phyloP scores from a whole-genome alignment of 2,113 vertebrate genomes.

The Prochilodus magdalenae region DNA sequence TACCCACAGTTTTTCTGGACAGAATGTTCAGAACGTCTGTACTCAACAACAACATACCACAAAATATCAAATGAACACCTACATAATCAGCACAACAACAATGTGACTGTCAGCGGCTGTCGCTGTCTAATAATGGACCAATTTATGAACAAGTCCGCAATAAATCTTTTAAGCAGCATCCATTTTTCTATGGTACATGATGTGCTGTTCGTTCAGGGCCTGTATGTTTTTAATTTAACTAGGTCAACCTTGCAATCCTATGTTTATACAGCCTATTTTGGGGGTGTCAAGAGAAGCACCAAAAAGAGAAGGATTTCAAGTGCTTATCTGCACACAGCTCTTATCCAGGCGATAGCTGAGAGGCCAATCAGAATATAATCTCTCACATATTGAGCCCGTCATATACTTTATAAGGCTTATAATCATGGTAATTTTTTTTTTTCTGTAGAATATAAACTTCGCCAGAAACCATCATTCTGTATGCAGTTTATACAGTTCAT shows the following conservation, averaged over 20 bases:
- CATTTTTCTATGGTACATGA: neutral
- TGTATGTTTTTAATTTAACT: neutral
- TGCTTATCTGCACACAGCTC: slow-evolving; percentile 1
- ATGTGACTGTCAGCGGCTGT: neutral
- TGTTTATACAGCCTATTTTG: neutral
- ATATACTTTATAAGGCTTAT: no score
- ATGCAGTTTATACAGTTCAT: no score
- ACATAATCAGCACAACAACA: neutral
- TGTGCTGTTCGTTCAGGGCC: neutral
- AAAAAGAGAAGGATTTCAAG: neutral
- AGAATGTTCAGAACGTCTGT: slow-evolving; percentile 5
- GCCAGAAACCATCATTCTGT: no score
- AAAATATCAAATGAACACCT: slow-evolving; percentile 14
- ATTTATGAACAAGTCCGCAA: neutral
- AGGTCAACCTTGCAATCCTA: slow-evolving; percentile 8
- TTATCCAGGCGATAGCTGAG: neutral
- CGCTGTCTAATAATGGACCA: neutral
- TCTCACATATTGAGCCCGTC: neutral
- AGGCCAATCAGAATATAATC: slow-evolving; percentile 11
- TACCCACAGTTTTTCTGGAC: neutral
- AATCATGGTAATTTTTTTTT: no score
- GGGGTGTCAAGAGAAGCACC: slow-evolving; percentile 3
- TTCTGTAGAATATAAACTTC: no score
- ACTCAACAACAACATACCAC: slow-evolving; percentile 14
- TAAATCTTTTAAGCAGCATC: neutral